These are phyloP conservation scores for Octodon degus DNA, from an alignment of 2,113 vertebrate genomes.

Conservation along the genomic window DNA sequence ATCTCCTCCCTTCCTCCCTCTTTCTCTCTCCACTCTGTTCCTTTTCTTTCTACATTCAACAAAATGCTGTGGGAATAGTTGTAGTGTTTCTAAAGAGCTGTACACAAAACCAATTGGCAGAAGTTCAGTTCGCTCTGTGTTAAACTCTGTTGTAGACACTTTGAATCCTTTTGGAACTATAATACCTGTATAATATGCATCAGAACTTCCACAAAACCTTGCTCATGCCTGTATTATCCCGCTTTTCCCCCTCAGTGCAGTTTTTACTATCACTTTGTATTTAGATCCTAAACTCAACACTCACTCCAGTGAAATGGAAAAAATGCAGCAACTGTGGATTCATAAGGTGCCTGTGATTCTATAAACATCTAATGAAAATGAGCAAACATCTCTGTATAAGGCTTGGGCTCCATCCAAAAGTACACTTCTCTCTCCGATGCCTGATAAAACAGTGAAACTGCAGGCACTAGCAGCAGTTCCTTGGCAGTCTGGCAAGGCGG, in stretches of 20 bases:
- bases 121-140: constrained; percentile 60
- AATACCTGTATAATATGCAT: constrained; percentile 23
- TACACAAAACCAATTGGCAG: constrained; percentile 68
- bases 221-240: constrained; percentile 8
- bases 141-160: constrained; percentile 59
- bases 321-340: constrained; percentile 55
- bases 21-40: not conserved
- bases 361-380: constrained; percentile 71
- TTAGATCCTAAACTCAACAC: constrained; percentile 66
- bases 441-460: constrained; percentile 67
- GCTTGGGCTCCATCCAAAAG: constrained; percentile 55
- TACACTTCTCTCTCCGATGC: constrained; percentile 49
- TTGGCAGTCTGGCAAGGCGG: not conserved
- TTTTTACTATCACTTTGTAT: constrained; percentile 70
- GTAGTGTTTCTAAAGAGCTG: constrained; percentile 51
- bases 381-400: constrained; percentile 59
- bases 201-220: constrained; percentile 40
- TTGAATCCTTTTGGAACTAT: constrained; percentile 50
- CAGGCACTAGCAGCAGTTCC: not conserved
- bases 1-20: not conserved
- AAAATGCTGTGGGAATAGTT: constrained; percentile 67
- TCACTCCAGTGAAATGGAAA: constrained; percentile 60
- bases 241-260: not conserved
- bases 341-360: constrained; percentile 61
- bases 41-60: constrained; percentile 28